Evolutionary conservation across 2,888 invertebrate species (phyloP).

Genomic region (Yponomeuta malinellus): DNA sequence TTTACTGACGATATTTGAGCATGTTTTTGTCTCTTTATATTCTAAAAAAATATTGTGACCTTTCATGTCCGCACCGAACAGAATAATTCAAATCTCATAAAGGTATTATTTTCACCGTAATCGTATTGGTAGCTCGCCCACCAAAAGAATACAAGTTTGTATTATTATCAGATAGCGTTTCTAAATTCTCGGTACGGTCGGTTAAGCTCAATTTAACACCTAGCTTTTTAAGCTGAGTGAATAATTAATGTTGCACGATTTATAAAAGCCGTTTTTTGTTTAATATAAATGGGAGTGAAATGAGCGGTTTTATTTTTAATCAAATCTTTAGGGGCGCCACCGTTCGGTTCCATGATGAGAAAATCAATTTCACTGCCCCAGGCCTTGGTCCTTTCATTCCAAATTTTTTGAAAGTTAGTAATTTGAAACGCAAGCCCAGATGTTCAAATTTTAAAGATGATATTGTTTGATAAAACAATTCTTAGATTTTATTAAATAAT

Average conservation of each 20-base stretch:
- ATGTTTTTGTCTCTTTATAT: no score
- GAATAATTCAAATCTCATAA: no score
- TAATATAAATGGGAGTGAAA: background rate
- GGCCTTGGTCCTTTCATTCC: background rate
- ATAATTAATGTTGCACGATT: slow-evolving; percentile 2
- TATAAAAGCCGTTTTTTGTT: background rate
- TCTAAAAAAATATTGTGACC: no score
- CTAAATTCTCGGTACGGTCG: background rate
- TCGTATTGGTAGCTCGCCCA: background rate
- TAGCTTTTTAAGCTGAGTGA: background rate
- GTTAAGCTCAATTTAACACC: slow-evolving; percentile 1
- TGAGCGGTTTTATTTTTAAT: slow-evolving; percentile 6
- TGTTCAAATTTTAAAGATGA: slow-evolving; percentile 16
- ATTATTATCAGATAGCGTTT: background rate
- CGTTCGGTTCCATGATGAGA: background rate
- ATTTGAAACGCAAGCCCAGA: background rate
- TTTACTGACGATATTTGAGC: background rate
- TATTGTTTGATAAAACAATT: slow-evolving; percentile 11
- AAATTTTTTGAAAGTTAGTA: background rate
- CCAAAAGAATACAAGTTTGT: background rate
- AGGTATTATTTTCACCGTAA: background rate
- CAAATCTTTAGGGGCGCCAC: background rate
- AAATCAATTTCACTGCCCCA: slow-evolving; percentile 4
- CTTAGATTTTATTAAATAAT: no score
- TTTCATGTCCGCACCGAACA: no score